A percentile compares a stretch with the other conserved stretches of the same genome.
phyloP scores from a whole-genome alignment of 2,797 vertebrate species.

The Urophycis tenuis region DNA sequence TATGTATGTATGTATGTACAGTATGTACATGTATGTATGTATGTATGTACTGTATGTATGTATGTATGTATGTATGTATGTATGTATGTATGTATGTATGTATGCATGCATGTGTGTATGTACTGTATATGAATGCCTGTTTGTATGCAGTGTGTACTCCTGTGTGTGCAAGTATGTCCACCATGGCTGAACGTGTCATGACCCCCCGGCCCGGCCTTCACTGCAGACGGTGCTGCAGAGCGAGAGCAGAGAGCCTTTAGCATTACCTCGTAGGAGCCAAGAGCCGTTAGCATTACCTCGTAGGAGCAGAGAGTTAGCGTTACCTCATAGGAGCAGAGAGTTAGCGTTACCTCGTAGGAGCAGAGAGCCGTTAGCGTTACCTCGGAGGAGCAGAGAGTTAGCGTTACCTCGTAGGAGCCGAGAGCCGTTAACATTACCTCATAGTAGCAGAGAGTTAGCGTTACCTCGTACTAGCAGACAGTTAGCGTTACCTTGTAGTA shows the following conservation, averaged over 20 bases:
- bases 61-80: background rate
- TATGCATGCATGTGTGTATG: background rate
- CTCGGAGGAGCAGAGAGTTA: constrained; percentile 97
- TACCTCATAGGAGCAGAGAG: constrained; percentile 98
- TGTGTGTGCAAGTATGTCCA: background rate
- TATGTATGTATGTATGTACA: background rate
- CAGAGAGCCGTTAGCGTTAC: too few species aligned
- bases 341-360: constrained; percentile 89
- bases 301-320: constrained; percentile 83
- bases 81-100: too few species aligned
- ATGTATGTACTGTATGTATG: background rate
- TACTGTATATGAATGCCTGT: too few species aligned
- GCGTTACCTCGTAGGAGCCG: constrained; percentile 91
- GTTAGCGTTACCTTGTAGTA: constrained; percentile 90
- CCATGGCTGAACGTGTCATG: background rate
- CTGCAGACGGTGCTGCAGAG: background rate
- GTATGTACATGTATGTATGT: too few species aligned
- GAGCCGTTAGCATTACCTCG: constrained; percentile 86
- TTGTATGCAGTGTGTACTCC: too few species aligned
- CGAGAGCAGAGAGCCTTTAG: background rate
- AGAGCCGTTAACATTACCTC: constrained; percentile 89
- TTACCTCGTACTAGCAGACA: constrained; percentile 97
- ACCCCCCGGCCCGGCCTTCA: background rate
- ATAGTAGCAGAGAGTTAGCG: constrained; percentile 83
- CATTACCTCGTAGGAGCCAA: constrained; percentile 93